These are phyloP conservation scores for Propsilocerus akamusi DNA, from an alignment of 1,140 invertebrate genomes.

Conservation along the genomic window DNA sequence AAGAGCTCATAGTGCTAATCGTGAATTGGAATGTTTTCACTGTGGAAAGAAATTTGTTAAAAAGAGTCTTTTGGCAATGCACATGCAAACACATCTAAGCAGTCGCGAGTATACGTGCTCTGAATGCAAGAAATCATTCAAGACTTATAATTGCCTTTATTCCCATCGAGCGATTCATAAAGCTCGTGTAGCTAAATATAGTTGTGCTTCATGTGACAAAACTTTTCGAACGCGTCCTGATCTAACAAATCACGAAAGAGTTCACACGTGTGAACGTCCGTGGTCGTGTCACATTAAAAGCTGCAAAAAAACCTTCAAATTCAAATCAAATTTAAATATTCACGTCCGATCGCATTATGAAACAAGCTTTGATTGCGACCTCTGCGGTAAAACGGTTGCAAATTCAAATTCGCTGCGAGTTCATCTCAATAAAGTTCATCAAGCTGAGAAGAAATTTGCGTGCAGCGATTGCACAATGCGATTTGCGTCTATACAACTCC, in stretches of 20 bases:
- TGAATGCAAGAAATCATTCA: background rate
- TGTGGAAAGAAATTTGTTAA: background rate
- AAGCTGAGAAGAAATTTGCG: background rate
- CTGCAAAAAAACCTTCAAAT: background rate
- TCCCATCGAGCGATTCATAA: background rate
- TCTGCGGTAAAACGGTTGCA: background rate
- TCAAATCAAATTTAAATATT: background rate
- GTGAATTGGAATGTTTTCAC: background rate
- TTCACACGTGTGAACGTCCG: background rate
- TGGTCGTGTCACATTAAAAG: background rate
- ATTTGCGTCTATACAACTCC: background rate
- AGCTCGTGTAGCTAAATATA: background rate
- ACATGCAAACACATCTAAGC: background rate
- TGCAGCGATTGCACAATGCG: background rate
- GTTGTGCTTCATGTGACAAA: background rate
- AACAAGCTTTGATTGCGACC: background rate
- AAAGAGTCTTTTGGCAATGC: background rate
- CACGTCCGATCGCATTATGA: background rate
- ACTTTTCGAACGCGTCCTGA: background rate
- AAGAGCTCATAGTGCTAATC: background rate
- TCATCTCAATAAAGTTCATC: background rate
- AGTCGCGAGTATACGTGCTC: background rate
- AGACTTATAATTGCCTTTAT: background rate
- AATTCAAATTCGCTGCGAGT: background rate
- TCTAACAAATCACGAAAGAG: background rate